phyloP scores from a whole-genome alignment of 2,113 vertebrate species.

The Anser brachyrhynchus region DNA sequence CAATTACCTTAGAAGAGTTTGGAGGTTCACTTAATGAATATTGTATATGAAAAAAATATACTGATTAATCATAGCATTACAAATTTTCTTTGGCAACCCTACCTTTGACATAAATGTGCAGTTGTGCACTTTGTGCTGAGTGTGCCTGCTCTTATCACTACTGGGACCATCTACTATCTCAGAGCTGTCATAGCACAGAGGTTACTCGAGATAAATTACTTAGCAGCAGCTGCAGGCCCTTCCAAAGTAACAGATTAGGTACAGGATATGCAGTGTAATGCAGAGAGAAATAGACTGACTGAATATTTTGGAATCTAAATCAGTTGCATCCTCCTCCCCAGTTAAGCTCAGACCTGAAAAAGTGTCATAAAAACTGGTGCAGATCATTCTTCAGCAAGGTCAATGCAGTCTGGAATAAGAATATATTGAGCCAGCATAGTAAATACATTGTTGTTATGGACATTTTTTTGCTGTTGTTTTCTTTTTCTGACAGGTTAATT shows the following conservation, averaged over 20 bases:
- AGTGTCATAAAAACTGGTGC: slow-evolving; percentile 1
- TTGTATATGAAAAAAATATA: background rate
- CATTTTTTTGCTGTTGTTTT: slow-evolving; percentile 44
- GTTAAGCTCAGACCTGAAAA: background rate
- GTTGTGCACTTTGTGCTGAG: slow-evolving; percentile 49
- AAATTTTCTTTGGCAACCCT: slow-evolving; percentile 24
- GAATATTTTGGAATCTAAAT: slow-evolving; percentile 56
- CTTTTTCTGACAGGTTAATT: slow-evolving; percentile 37
- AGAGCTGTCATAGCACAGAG: slow-evolving; percentile 65
- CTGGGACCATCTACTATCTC: slow-evolving; percentile 49
- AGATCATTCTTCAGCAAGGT: slow-evolving; percentile 52
- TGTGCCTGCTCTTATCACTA: slow-evolving; percentile 46
- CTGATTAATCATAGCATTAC: slow-evolving; percentile 10
- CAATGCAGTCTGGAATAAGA: slow-evolving; percentile 24
- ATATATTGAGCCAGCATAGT: slow-evolving; percentile 28
- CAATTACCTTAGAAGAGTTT: background rate
- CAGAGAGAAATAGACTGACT: slow-evolving; percentile 38
- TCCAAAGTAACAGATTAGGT: slow-evolving; percentile 59
- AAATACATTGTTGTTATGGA: background rate
- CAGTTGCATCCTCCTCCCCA: background rate
- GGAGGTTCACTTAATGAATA: background rate
- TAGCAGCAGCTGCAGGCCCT: slow-evolving; percentile 52
- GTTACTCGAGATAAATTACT: slow-evolving; percentile 72
- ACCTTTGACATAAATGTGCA: slow-evolving; percentile 39
- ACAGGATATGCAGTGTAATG: slow-evolving; percentile 34